Base-by-base conservation (phyloP, 2,888 invertebrate genomes). In the Mesorhabditis belari region DNA sequence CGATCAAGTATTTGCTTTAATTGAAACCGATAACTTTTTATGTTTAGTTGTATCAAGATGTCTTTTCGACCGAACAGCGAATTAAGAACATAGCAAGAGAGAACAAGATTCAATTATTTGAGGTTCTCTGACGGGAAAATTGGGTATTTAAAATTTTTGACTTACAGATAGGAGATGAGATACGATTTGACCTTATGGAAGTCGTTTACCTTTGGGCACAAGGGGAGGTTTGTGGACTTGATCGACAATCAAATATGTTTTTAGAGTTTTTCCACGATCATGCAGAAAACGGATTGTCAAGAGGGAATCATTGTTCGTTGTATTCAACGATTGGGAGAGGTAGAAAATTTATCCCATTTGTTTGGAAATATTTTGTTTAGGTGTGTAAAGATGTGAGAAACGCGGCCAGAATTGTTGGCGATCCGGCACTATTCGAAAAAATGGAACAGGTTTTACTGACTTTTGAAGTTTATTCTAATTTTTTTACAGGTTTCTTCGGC, bases 281-380 rank as follows among this genome's bases (percentile, higher is more conserved):
- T 92, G 88, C 86, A 88, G 71, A 83, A 92, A 58, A 95, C 94
- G 0, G 91, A 92, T 67, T 89, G 94, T 0, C 95, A 98, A 81
- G 98, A 98, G 82, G 98, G 98, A 1, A 90, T 95, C 65, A 95
- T 98, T 74, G 96, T 98, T 0, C 86, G 95, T 56, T 92, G 92
- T 80, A 96, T 98, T 69, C 96, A 96, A 81, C 90, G 98, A 79
- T 83, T 98, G 44, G 91, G 94, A 81, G 98, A 98, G 85, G 88
- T 88, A n/a, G n/a, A n/a, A n/a, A n/a, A n/a, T n/a, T n/a, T n/a
- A n/a, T n/a, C n/a, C n/a, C n/a, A n/a, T n/a, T n/a, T n/a, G n/a
- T n/a, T n/a, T n/a, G n/a, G n/a, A n/a, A n/a, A n/a, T n/a, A n/a
- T 12, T 6, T 19, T 25, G 21, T 54, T 51, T 4, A 58, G 58